These are phyloP conservation scores for Physocephala rufipes DNA, from an alignment of 2,888 invertebrate genomes.

Conservation along the genomic window DNA sequence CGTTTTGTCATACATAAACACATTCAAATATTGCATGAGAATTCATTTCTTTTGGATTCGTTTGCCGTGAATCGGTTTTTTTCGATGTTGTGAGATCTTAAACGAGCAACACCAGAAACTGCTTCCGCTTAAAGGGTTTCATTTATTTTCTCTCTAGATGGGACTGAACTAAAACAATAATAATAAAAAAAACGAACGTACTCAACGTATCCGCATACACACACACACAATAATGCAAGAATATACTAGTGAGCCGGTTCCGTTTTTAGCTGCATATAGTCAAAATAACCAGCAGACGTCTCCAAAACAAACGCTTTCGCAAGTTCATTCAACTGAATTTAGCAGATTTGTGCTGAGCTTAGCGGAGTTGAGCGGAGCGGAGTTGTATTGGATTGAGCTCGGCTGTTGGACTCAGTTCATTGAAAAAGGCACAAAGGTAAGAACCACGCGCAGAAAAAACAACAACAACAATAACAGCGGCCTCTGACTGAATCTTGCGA, in stretches of 20 bases:
- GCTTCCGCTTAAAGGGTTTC: slow-evolving; percentile 30
- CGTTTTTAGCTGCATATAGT: slow-evolving; percentile 25
- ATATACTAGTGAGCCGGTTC: slow-evolving; percentile 1
- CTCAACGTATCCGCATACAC: no score
- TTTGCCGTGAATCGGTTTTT: no score
- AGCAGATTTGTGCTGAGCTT: no score
- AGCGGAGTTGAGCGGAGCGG: no score
- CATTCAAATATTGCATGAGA: not conserved
- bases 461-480: slow-evolving; percentile 7
- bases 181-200: not conserved
- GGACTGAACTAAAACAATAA: slow-evolving; percentile 23
- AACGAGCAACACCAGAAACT: slow-evolving; percentile 9
- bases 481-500: no score
- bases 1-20: no score
- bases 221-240: not conserved
- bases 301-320: slow-evolving; percentile 16
- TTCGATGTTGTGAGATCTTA: not conserved
- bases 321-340: not conserved
- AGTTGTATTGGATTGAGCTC: no score
- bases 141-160: slow-evolving; percentile 5
- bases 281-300: slow-evolving; percentile 27
- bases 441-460: slow-evolving; percentile 12
- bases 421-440: slow-evolving; percentile 30
- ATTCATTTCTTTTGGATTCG: not conserved
- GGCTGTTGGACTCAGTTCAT: slow-evolving; percentile 4